Conservation (phyloP, 1,140 invertebrate species). For the Charaxes varanes region DNA sequence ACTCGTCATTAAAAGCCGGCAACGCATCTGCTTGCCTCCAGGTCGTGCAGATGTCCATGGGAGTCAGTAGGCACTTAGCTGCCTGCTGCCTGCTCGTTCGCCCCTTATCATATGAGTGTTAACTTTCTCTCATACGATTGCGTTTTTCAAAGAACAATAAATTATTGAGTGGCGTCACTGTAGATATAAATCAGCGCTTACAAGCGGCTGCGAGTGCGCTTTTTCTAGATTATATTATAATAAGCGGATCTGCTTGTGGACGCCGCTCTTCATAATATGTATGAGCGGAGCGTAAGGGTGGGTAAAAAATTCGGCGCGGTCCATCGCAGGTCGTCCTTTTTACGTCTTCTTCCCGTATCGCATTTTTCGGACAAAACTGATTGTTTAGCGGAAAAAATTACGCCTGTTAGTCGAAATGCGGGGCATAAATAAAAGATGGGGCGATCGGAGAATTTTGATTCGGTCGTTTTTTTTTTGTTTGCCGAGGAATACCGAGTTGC, state of each 20-base stretch:
- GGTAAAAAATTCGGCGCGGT: constrained; percentile 48
- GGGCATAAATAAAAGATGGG: constrained; percentile 69
- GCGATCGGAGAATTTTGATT: constrained; percentile 66
- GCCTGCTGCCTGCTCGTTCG: no score
- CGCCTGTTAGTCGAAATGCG: constrained; percentile 65
- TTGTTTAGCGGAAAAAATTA: constrained; percentile 74
- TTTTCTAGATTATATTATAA: constrained; percentile 36
- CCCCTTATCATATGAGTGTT: no score
- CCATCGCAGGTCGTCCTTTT: constrained; percentile 51
- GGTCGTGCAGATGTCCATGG: no score
- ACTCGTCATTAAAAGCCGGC: no score
- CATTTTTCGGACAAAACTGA: constrained; percentile 71
- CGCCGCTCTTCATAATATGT: constrained; percentile 49
- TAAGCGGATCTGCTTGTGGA: constrained; percentile 18
- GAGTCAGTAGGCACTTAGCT: no score
- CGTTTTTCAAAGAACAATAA: no score
- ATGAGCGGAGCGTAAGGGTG: constrained; percentile 38
- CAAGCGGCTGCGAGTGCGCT: constrained; percentile 29
- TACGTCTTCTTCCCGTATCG: constrained; percentile 63
- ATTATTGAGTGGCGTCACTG: no score
- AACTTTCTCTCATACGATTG: no score
- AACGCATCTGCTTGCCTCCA: no score
- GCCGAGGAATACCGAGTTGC: constrained; percentile 39
- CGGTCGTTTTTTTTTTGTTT: constrained; percentile 67
- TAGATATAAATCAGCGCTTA: no score